These are phyloP conservation scores for Dendrocincla fuliginosa DNA, from an alignment of 2,797 vertebrate genomes.

Conservation along the genomic window DNA sequence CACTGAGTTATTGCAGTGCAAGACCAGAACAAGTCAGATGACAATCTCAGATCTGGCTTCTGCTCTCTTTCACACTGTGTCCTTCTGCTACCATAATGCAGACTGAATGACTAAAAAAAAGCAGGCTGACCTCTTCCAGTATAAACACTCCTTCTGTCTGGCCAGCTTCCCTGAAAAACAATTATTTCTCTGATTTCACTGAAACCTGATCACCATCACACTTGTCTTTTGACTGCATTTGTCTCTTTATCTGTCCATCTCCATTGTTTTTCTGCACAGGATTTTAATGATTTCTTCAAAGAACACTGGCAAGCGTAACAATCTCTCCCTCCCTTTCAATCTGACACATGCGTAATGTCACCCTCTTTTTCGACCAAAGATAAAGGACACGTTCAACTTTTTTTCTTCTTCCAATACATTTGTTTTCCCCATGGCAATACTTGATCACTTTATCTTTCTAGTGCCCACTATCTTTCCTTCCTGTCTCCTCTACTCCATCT, in stretches of 20 bases:
- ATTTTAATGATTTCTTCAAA: conserved; percentile 35
- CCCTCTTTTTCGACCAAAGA: not conserved
- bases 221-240: not conserved
- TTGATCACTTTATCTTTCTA: not conserved
- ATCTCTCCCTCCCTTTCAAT: not conserved
- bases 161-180: conserved; percentile 17
- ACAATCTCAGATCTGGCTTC: not conserved
- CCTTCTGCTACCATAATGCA: not conserved
- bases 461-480: not conserved
- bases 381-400: not conserved
- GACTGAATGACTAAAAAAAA: not conserved
- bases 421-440: not conserved
- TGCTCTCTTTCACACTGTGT: not conserved
- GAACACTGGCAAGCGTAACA: not conserved
- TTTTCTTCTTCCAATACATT: not conserved
- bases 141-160: conserved; percentile 32
- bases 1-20: not conserved
- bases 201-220: not conserved
- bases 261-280: not conserved
- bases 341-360: not conserved
- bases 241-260: not conserved
- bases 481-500: not conserved
- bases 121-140: not conserved
- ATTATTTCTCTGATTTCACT: not conserved
- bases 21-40: not conserved